Conservation (phyloP, 2,113 vertebrate species). For the Misgurnus mizolepis region DNA sequence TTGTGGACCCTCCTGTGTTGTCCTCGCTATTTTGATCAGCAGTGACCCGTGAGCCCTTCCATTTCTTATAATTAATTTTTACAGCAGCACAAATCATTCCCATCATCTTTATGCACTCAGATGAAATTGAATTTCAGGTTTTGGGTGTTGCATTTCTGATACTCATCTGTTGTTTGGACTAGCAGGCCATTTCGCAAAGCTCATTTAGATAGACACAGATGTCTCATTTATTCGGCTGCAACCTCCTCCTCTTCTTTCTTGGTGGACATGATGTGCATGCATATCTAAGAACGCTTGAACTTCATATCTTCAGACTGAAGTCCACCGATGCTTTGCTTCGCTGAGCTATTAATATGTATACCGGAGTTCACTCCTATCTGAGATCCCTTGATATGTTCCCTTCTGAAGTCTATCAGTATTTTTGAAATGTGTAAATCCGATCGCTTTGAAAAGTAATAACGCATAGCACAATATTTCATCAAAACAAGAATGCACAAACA, state of each 20-base stretch:
- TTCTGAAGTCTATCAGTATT: neutral
- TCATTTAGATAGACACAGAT: slow-evolving; percentile 49
- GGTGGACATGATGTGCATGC: slow-evolving; percentile 38
- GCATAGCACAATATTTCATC: neutral
- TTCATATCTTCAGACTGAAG: slow-evolving; percentile 21
- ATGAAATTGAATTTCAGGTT: slow-evolving; percentile 39
- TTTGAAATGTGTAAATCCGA: neutral
- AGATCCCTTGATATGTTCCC: neutral
- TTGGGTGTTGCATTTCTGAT: slow-evolving; percentile 42
- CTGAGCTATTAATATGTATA: slow-evolving; percentile 9
- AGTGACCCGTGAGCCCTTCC: slow-evolving; percentile 18
- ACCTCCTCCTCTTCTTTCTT: slow-evolving; percentile 27
- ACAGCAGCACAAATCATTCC: slow-evolving; percentile 34
- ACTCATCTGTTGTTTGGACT: slow-evolving; percentile 25
- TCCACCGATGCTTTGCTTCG: neutral
- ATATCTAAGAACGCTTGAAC: slow-evolving; percentile 30
- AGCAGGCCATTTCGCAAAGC: slow-evolving; percentile 41
- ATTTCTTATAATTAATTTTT: slow-evolving; percentile 49
- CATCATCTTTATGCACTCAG: slow-evolving; percentile 30
- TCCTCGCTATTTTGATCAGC: slow-evolving; percentile 22
- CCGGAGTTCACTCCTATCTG: neutral
- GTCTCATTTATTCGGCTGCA: slow-evolving; percentile 37
- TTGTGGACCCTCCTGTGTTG: slow-evolving; percentile 4
- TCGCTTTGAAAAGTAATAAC: neutral
- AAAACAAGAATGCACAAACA: no score